phyloP scores from a whole-genome alignment of 1,140 invertebrate genomes.

The Diorhabda carinulata region DNA sequence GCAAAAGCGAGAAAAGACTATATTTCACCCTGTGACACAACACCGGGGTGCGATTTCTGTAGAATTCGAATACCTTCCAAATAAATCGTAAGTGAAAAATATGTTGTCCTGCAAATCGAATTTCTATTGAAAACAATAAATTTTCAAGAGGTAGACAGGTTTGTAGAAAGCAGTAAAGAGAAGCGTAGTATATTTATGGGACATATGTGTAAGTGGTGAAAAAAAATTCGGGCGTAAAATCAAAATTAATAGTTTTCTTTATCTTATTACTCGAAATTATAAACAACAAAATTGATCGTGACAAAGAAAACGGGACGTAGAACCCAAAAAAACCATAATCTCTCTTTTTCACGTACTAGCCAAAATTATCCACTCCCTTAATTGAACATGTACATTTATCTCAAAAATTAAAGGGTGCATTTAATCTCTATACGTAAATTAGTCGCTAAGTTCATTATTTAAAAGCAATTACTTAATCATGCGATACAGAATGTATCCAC shows the following conservation, averaged over 20 bases:
- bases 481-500: no score
- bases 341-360: no score
- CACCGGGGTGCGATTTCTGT: conserved; percentile 24
- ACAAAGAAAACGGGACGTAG: no score
- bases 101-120: conserved; percentile 46
- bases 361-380: no score
- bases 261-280: background rate
- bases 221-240: conserved; percentile 3
- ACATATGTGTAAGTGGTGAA: conserved; percentile 6
- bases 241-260: conserved; percentile 1
- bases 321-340: no score
- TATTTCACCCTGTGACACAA: conserved; percentile 17
- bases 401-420: no score
- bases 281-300: no score
- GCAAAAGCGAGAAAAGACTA: background rate
- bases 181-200: conserved; percentile 23
- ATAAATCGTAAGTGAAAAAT: conserved; percentile 46
- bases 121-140: conserved; percentile 46
- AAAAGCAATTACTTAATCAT: no score
- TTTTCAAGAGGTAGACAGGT: conserved; percentile 31
- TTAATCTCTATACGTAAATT: no score
- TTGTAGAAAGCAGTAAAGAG: conserved; percentile 20
- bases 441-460: no score
- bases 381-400: no score
- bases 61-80: conserved; percentile 33